Conservation (phyloP, 2,888 invertebrate genomes). For the Bellardia pandia region DNA sequence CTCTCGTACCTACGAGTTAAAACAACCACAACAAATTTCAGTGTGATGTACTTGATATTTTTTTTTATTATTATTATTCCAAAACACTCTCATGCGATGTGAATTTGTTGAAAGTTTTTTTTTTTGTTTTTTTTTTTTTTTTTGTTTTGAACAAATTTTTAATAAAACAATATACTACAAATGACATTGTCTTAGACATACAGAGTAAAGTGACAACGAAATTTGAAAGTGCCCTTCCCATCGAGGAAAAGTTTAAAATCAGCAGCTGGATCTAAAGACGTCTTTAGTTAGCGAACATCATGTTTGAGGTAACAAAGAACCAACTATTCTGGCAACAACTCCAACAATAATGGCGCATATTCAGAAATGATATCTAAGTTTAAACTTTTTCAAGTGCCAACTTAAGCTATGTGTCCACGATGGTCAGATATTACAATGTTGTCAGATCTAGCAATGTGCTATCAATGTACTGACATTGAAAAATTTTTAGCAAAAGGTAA, state of each 20-base stretch:
- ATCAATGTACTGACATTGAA: no score
- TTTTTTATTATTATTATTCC: background rate
- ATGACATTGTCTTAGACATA: background rate
- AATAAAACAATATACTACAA: conserved; percentile 39
- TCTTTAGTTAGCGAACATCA: no score
- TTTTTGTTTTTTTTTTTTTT: background rate
- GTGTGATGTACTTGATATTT: conserved; percentile 26
- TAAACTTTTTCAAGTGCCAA: no score
- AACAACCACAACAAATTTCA: conserved; percentile 22
- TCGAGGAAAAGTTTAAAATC: background rate
- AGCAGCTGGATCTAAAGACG: no score
- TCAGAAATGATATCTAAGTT: no score
- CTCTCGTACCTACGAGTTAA: background rate
- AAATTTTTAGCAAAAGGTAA: no score
- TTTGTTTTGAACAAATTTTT: conserved; percentile 27
- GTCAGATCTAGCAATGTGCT: no score
- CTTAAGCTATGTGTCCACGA: no score
- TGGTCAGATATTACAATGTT: no score
- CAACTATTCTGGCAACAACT: no score
- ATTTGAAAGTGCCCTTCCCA: background rate
- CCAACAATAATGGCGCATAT: no score
- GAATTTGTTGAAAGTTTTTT: conserved; percentile 20
- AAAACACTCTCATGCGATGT: conserved; percentile 16
- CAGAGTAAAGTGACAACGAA: conserved; percentile 1
- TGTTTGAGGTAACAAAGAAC: no score